Evolutionary conservation across 1,140 invertebrate genomes (phyloP), one percentile per base, ranked within the genome.

Genomic region (Sycophaga agraensis): DNA sequence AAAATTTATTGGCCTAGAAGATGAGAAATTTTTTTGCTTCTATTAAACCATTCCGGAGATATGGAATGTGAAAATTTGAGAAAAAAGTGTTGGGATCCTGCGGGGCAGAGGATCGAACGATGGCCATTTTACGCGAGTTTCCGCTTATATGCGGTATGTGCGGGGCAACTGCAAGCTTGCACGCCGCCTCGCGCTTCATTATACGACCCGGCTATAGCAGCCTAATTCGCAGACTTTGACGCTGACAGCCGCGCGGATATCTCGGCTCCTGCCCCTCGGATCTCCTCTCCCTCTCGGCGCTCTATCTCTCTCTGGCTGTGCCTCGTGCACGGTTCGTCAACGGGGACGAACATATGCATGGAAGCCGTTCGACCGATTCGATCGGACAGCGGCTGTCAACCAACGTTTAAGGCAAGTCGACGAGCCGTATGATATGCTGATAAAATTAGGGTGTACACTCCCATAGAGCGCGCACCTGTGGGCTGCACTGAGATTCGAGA

Each of bases 141-240:
- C n/a, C n/a, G n/a, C n/a, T n/a, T n/a, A n/a, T n/a, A n/a, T n/a
- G n/a, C n/a, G n/a, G n/a, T n/a, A n/a, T n/a, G n/a, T n/a, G n/a
- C n/a, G 24, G 35, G 37, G 50, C 42, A 50, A 56, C 37, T 62
- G 50, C 34, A 49, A 56, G 51, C 51, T 62, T 42, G 59, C 53
- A 22, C 11, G 53, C 21, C n/a, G 37, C 14, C 22, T 7, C 6
- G 34, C 22, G 19, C 16, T 53, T 60, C 59, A 60, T 60, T 53
- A 53, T 9, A 21, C 26, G 35, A 34, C 12, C n/a, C n/a, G n/a
- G n/a, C n/a, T n/a, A n/a, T 64, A 62, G 66, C 64, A 39, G 45
- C 51, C 65, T 69, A 55, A 59, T 72, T 77, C 78, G 55, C 66
- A 86, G 85, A 87, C 76, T 79, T 86, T 65, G 82, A 88, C 59